Evolutionary conservation across 2,113 vertebrate species (phyloP).

Genomic region (Ceyx cyanopectus): DNA sequence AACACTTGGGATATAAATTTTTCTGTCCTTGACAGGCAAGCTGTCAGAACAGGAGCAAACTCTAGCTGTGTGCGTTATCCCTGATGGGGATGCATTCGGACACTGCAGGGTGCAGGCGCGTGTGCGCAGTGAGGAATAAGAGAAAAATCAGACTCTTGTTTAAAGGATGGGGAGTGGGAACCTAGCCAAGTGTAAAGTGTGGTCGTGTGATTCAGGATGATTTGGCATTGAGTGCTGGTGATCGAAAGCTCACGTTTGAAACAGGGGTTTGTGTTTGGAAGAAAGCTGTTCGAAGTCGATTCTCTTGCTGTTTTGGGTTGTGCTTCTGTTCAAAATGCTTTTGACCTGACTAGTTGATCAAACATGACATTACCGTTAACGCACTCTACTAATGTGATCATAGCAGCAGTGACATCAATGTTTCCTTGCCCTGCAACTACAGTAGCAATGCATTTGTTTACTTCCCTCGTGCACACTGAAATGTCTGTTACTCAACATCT

Average conservation of each 20-base stretch:
- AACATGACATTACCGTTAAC: conserved; percentile 37
- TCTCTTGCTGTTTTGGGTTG: not conserved
- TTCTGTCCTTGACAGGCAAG: conserved; percentile 17
- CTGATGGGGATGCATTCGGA: not conserved
- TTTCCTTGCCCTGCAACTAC: conserved; percentile 59
- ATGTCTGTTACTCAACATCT: conserved; percentile 49
- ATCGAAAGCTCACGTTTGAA: not conserved
- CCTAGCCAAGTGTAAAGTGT: not conserved
- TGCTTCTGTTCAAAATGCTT: not conserved
- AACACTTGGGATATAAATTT: not conserved
- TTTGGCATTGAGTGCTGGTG: not conserved
- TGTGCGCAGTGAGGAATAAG: not conserved
- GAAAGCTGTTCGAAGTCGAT: not conserved
- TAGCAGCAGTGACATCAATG: conserved; percentile 49
- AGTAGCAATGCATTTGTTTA: conserved; percentile 62
- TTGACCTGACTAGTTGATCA: conserved; percentile 22
- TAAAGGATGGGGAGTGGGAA: not conserved
- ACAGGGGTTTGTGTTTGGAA: not conserved
- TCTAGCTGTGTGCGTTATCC: not conserved
- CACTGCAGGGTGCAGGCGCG: not conserved
- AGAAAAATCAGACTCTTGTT: not conserved
- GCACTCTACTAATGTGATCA: conserved; percentile 35
- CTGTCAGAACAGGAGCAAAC: not conserved
- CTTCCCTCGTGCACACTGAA: not conserved
- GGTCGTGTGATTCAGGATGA: not conserved